Evolutionary conservation across 1,140 invertebrate genomes (phyloP), one percentile per base, ranked within the genome.

Genomic region (Drosophila orosa): DNA sequence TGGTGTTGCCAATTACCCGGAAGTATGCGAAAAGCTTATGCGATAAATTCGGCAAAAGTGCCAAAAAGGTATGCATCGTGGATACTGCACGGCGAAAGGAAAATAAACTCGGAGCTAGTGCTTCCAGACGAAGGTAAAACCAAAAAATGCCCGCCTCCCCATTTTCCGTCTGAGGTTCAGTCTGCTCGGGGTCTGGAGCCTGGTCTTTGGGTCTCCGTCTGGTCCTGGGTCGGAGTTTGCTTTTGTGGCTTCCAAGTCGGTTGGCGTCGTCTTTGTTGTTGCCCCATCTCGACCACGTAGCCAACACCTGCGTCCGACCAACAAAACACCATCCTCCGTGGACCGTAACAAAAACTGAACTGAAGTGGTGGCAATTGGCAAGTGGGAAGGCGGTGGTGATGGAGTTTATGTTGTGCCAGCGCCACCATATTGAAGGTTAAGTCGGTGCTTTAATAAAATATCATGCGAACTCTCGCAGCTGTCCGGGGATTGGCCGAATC

Each of bases 1-100:
- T 76, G 80, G 84, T 80, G 80, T 84, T 87, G 84, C 84, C 84
- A 87, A 87, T 87, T 87, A 87, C 84, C 84, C 84, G 77, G 84
- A 89, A 89, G 84, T 87, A 87, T 87, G 83, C 84, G 80, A 84
- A 84, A 89, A 87, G 84, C 84, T 89, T 87, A 87, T 87, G 84
- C 84, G 84, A 87, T 87, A 87, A 87, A 87, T 87, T 87, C 84
- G 78, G 66, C 58, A 87, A 72, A 87, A 87, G 84, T 87, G 84
- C 80, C 84, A 87, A 74, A 87, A 87, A 87, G 84, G 84, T 87
- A 87, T 89, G 84, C 83, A 86, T 66, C 63, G 76, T 67, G 44
- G 59, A 66, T 61, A 57, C 67, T 61, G 47, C 57, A 60, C n/a
- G 55, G 35, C 33, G 55, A 75, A 63, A 35, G 37, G 58, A 75